Evolutionary conservation across 1,140 invertebrate genomes (phyloP), one percentile per base, ranked within the genome.

Genomic region (Odontomachus brunneus): DNA sequence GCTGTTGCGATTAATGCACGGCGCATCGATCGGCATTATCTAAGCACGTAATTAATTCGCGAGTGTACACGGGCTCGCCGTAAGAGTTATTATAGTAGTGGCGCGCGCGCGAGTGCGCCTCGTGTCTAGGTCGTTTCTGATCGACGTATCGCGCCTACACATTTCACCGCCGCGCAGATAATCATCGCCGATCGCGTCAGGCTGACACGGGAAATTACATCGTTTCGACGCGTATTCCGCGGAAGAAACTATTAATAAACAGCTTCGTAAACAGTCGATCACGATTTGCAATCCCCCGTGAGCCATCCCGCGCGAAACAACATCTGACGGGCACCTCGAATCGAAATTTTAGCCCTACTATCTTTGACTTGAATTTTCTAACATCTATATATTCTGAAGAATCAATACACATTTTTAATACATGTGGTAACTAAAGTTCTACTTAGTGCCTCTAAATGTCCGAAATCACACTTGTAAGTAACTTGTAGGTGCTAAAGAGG

Each of bases 11-110:
- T 87, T 87, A 84, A 85, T 86, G 75, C 38, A 44, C 69, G 84
- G 88, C 89, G 84, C 89, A 89, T 89, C 89, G 88, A 87, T 87
- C 88, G 85, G 80, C 85, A 85, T 90, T 89, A 84, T 87, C 84
- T 86, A 83, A 74, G 86, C 84, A 86, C 87, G 87, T 90, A 88
- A 90, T 90, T 90, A 90, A 90, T 88, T 85, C 73, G 72, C 84
- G 87, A 90, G 83, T 89, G 83, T 89, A 71, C 83, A 73, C 62
- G 83, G 57, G 81, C 57, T 88, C 76, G 67, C 69, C 71, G 59
- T 80, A 80, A 80, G 75, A 80, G 75, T 80, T 80, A 80, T 80
- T 71, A 80, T 71, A 80, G 75, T 71, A 59, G 22, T 22, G 29
- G 67, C 44, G 51, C 17, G 29, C 19, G 67, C 44, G 51, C 17